A percentile compares a stretch with the other conserved stretches of the same genome.
These are phyloP conservation scores for Ptilonorhynchus violaceus DNA, from an alignment of 2,113 vertebrate genomes.

Conservation along the genomic window DNA sequence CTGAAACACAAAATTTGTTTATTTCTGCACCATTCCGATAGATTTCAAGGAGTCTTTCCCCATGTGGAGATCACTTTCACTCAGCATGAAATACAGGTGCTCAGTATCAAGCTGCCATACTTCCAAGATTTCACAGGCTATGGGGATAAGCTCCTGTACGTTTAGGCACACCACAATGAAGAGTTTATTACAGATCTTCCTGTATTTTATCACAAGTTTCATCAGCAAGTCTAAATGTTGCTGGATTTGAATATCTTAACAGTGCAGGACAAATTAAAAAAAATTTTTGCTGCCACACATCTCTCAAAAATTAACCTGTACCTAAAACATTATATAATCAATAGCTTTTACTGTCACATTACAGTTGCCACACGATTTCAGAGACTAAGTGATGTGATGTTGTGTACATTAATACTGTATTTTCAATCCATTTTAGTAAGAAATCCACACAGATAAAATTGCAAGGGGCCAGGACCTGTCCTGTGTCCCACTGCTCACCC, in stretches of 20 bases:
- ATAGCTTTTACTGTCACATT: background rate
- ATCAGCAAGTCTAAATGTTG: background rate
- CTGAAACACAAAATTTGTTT: background rate
- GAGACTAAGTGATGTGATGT: fast-evolving
- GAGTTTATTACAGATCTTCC: background rate
- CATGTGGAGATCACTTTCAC: background rate
- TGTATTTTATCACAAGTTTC: background rate
- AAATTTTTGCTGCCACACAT: background rate
- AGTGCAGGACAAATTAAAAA: background rate
- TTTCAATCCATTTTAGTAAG: background rate
- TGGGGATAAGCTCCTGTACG: background rate
- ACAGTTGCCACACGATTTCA: background rate
- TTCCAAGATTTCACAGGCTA: background rate
- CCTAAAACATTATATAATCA: background rate
- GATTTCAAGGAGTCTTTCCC: background rate
- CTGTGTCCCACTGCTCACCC: fast-evolving
- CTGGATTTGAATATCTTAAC: background rate
- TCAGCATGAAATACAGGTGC: background rate
- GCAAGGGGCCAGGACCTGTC: background rate
- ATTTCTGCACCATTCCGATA: background rate
- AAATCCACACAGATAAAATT: background rate
- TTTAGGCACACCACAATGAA: background rate
- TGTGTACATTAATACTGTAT: background rate
- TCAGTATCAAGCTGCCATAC: background rate
- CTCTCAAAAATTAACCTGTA: background rate